Evolutionary conservation across 2,888 invertebrate species (phyloP), one percentile per base, ranked within the genome.

Genomic region (Aethes cnicana): DNA sequence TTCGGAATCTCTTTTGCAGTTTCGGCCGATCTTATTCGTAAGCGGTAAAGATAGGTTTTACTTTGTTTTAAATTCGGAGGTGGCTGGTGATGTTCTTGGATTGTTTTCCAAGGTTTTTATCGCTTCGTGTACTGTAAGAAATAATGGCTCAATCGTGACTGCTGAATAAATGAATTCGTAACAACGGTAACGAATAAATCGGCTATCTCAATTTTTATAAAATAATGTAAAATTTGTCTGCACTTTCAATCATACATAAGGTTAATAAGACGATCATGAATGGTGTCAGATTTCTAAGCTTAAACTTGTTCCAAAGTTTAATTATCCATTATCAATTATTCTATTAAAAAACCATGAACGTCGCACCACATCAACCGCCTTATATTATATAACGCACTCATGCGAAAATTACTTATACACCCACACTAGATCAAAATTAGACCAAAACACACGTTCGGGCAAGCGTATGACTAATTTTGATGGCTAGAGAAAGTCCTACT

Each of bases 391-490:
- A 52, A 52, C 44, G 23, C 39, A 30, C 37, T 44, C 53, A 44
- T 47, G 43, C 41, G 36, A 41, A 41, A 74, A 76, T 74, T 74
- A n/a, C n/a, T n/a, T n/a, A n/a, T n/a, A 75, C 65, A 68, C 48
- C 35, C 56, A 54, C 49, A 54, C 54, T 52, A 49, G 53, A 56
- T 56, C 37, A 58, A 57, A 62, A 63, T 60, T 69, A 65, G 62
- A 59, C 52, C 47, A 32, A 57, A 42, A 62, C 65, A 50, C 59
- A 53, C 50, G 53, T 47, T 57, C 59, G 35, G 48, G 58, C 53
- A 33, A 37, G 49, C 58, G 59, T 64, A 55, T 56, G 53, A 55
- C 63, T 62, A 65, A 72, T 70, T 72, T 66, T 59, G 61, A 63
- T 61, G 55, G 56, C 57, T 46, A 55, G 72, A 58, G 70, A 74